phyloP scores from a whole-genome alignment of 2,888 invertebrate species.

The Nemoura dubitans region DNA sequence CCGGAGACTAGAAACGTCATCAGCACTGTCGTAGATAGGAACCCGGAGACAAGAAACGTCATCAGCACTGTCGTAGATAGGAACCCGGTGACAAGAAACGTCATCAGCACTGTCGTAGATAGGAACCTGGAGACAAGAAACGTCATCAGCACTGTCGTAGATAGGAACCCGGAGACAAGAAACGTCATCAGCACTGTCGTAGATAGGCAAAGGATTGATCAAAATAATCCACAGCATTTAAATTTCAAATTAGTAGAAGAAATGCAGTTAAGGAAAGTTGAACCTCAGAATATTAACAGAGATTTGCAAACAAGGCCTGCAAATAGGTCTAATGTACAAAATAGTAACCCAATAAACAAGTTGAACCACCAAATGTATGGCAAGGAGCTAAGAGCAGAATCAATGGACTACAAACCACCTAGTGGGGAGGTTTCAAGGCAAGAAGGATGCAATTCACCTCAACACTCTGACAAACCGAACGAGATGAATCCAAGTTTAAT shows the following conservation, averaged over 20 bases:
- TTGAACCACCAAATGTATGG: neutral
- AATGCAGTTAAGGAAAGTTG: slow-evolving; percentile 24
- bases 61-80: too few relatives aligned
- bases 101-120: too few relatives aligned
- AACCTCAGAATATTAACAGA: neutral
- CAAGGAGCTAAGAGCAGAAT: neutral
- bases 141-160: too few relatives aligned
- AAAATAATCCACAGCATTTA: neutral
- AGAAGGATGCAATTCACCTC: neutral
- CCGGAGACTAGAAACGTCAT: too few relatives aligned
- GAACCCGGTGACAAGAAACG: too few relatives aligned
- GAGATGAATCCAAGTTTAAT: neutral
- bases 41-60: too few relatives aligned
- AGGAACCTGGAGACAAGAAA: too few relatives aligned
- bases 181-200: neutral
- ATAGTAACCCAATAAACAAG: neutral
- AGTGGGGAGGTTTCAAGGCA: neutral
- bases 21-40: too few relatives aligned
- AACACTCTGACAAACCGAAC: neutral
- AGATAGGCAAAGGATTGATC: neutral
- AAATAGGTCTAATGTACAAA: neutral
- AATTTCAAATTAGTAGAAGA: neutral
- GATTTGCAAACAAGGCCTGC: neutral
- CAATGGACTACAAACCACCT: neutral
- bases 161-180: too few relatives aligned